phyloP scores from a whole-genome alignment of 1,140 invertebrate genomes.

The Drosophila kepulauana region DNA sequence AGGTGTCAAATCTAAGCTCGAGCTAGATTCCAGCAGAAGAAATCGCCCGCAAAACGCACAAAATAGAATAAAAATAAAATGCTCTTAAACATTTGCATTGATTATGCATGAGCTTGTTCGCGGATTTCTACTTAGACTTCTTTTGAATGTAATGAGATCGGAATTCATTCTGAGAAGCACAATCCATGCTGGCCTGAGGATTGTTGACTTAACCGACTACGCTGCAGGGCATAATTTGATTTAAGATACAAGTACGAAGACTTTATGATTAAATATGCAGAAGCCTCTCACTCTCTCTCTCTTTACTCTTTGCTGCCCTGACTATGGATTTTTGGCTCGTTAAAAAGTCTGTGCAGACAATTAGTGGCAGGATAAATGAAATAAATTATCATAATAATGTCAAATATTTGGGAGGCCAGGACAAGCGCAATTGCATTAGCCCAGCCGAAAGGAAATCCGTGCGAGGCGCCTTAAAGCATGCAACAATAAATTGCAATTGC shows the following conservation, averaged over 20 bases:
- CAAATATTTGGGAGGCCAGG: conserved; percentile 60
- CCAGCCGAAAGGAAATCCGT: conserved; percentile 30
- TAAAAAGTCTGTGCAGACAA: conserved; percentile 54
- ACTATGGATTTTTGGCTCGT: conserved; percentile 26
- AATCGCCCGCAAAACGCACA: conserved; percentile 11
- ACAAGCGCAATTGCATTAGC: conserved; percentile 53
- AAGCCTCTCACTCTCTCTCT: conserved; percentile 18
- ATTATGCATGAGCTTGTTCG: conserved; percentile 13
- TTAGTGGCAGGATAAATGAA: conserved; percentile 60
- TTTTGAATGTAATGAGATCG: neutral
- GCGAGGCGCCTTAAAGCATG: conserved; percentile 37
- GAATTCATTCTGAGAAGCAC: conserved; percentile 17
- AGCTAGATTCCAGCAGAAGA: conserved; percentile 15
- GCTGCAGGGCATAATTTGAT: conserved; percentile 72
- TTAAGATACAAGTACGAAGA: conserved; percentile 21
- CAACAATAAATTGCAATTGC: conserved; percentile 72
- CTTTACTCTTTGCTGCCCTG: neutral
- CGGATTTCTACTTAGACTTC: neutral
- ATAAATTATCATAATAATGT: conserved; percentile 72
- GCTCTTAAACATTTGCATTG: conserved; percentile 1
- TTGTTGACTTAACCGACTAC: conserved; percentile 19
- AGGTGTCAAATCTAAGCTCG: conserved; percentile 60
- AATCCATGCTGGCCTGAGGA: conserved; percentile 5
- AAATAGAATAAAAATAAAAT: conserved; percentile 1
- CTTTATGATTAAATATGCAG: conserved; percentile 45